Percentiles rank a stretch among this genome's conserved stretches.
Conservation (phyloP, 2,888 invertebrate genomes). For the Tholera decimalis region DNA sequence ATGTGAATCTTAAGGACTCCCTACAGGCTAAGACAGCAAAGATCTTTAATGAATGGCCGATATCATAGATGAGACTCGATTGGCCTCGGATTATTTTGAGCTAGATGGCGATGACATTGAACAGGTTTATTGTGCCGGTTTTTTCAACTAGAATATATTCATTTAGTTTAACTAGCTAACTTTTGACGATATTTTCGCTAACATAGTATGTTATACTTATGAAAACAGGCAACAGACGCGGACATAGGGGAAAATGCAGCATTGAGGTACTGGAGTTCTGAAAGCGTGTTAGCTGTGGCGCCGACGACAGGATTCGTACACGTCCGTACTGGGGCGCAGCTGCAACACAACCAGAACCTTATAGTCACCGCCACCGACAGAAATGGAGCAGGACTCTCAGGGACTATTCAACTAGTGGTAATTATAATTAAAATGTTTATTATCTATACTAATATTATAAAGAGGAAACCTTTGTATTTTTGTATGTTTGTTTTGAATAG, state of each 20-base stretch:
- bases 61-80: neutral
- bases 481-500: no score
- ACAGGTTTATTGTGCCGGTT: neutral
- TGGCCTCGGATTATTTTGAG: neutral
- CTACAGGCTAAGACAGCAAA: neutral
- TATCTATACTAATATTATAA: no score
- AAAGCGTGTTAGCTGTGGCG: conserved; percentile 89
- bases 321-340: conserved; percentile 80
- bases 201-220: conserved; percentile 6
- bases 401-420: conserved; percentile 82
- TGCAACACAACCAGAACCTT: conserved; percentile 77
- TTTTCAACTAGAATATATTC: neutral
- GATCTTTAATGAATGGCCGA: neutral
- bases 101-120: no score
- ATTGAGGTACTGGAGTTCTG: conserved; percentile 80
- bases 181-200: neutral
- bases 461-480: no score
- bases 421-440: conserved; percentile 29
- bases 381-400: conserved; percentile 81
- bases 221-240: conserved; percentile 90
- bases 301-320: conserved; percentile 91
- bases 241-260: conserved; percentile 91
- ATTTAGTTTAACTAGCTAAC: neutral
- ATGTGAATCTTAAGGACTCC: neutral
- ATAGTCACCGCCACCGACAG: conserved; percentile 84